A percentile compares a stretch with the other conserved stretches of the same genome.
Evolutionary conservation across 2,113 vertebrate species (phyloP).

Genomic region (Leucopternis melanops): DNA sequence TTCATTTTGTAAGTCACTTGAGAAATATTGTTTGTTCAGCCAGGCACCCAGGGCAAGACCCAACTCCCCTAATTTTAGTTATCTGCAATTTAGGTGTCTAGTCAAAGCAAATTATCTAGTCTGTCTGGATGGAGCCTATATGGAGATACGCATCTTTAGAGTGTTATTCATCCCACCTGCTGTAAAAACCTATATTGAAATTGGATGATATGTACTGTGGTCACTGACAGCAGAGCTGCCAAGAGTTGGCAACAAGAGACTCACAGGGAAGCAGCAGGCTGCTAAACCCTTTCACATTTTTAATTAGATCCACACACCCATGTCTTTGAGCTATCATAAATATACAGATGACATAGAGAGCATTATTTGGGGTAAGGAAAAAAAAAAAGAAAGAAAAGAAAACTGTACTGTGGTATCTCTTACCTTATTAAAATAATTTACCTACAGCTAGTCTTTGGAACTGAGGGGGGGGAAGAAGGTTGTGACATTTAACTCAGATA

Average conservation of each 20-base stretch:
- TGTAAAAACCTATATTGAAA: not conserved
- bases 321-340: constrained; percentile 98
- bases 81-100: not conserved
- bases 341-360: constrained; percentile 90
- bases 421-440: constrained; percentile 72
- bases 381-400: constrained; percentile 23
- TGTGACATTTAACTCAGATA: not conserved
- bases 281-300: constrained; percentile 99
- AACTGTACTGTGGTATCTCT: constrained; percentile 50
- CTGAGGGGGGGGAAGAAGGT: not conserved
- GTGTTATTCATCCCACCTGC: not conserved
- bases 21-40: not conserved
- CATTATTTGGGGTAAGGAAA: constrained; percentile 78
- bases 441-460: constrained; percentile 56
- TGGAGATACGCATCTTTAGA: not conserved
- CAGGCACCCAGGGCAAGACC: not conserved
- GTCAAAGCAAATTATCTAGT: not conserved
- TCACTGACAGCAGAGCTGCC: constrained; percentile 93
- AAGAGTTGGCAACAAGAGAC: constrained; percentile 92
- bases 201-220: not conserved
- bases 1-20: not conserved
- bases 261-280: constrained; percentile 88
- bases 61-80: not conserved
- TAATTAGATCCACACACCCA: constrained; percentile 99
- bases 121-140: not conserved